phyloP scores from a whole-genome alignment of 2,888 invertebrate species.

The Sipha maydis region DNA sequence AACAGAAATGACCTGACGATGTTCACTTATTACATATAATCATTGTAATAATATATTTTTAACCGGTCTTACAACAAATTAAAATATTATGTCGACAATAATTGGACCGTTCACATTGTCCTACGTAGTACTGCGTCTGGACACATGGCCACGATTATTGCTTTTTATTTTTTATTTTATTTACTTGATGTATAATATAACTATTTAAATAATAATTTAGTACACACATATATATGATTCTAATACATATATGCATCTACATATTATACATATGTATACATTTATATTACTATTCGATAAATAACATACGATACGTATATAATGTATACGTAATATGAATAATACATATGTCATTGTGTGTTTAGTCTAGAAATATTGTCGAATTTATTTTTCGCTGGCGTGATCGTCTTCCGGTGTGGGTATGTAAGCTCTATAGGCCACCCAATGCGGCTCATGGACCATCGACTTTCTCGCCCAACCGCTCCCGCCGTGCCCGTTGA shows the following conservation, averaged over 20 bases:
- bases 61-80: neutral
- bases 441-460: constrained; percentile 63
- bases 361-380: neutral
- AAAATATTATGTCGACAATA: neutral
- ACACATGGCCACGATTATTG: no score
- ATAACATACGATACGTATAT: neutral
- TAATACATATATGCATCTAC: neutral
- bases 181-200: neutral
- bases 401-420: constrained; percentile 62
- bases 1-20: no score
- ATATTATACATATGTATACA: neutral
- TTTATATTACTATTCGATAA: no score
- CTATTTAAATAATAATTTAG: neutral
- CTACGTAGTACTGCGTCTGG: no score
- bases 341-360: neutral
- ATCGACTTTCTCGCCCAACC: constrained; percentile 62
- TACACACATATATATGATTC: neutral
- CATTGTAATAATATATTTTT: neutral
- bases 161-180: no score
- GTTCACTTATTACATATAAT: no score
- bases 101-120: neutral
- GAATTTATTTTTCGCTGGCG: constrained; percentile 59
- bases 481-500: constrained; percentile 54
- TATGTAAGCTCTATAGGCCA: constrained; percentile 63
- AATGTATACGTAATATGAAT: neutral